Conservation (phyloP, 2,888 invertebrate genomes). For the Anorthoa munda region DNA sequence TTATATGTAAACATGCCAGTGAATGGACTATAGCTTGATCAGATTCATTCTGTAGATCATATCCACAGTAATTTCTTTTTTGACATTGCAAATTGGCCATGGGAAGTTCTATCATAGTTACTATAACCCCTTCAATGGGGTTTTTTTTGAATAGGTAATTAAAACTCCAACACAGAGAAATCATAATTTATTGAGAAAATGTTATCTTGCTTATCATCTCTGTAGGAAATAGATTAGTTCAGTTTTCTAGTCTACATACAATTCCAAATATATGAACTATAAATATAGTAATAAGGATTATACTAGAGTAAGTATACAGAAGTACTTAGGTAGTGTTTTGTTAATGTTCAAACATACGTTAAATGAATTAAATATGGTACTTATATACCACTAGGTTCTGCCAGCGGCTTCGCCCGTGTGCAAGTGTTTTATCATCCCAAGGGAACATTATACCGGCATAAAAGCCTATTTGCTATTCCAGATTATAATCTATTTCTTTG, state of each 20-base stretch:
- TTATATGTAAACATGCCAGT: slow-evolving; percentile 9
- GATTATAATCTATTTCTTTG: not conserved
- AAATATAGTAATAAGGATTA: slow-evolving; percentile 17
- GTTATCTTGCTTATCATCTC: slow-evolving; percentile 35
- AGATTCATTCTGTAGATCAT: no score
- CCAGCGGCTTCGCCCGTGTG: no score
- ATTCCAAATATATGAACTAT: slow-evolving; percentile 50
- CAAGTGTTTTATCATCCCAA: no score
- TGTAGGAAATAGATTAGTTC: slow-evolving; percentile 24
- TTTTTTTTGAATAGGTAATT: not conserved
- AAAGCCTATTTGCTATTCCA: no score
- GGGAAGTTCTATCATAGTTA: not conserved
- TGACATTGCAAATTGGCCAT: not conserved
- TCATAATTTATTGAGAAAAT: slow-evolving; percentile 8
- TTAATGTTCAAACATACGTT: no score
- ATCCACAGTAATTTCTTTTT: not conserved
- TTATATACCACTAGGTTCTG: not conserved
- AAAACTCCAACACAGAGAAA: not conserved
- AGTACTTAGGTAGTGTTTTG: not conserved
- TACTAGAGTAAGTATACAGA: no score
- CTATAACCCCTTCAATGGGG: not conserved
- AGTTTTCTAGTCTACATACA: slow-evolving; percentile 51
- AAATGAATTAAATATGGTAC: not conserved
- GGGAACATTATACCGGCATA: no score
- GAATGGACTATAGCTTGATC: not conserved